Evolutionary conservation across 2,113 vertebrate genomes (phyloP).

Genomic region (Ginglymostoma cirratum): DNA sequence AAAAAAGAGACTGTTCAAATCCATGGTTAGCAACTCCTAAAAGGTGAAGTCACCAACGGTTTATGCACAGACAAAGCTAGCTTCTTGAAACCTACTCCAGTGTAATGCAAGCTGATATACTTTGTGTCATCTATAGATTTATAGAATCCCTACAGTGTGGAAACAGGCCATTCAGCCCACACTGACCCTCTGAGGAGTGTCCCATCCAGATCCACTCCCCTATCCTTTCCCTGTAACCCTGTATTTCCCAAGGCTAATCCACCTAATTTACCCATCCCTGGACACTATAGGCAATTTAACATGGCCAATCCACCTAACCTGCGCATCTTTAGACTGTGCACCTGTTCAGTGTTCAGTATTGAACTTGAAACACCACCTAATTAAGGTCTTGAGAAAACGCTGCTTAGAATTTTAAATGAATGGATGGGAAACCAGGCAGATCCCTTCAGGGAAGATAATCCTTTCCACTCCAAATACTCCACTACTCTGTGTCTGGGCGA

Average conservation of each 20-base stretch:
- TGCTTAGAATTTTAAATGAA: slow-evolving; percentile 12
- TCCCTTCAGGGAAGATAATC: not conserved
- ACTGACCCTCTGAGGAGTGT: too few species aligned
- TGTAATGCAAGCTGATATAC: not conserved
- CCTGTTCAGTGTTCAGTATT: not conserved
- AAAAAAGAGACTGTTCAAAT: not conserved
- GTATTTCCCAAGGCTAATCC: too few species aligned
- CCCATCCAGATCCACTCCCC: too few species aligned
- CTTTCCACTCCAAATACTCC: not conserved
- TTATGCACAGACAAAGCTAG: not conserved
- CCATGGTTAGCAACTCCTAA: not conserved
- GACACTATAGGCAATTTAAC: too few species aligned
- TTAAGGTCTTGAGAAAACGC: not conserved
- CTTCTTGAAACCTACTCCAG: not conserved
- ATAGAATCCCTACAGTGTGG: too few species aligned
- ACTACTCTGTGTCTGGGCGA: not conserved
- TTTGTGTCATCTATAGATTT: not conserved
- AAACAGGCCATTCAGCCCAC: too few species aligned
- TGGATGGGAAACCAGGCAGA: not conserved
- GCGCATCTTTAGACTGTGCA: not conserved
- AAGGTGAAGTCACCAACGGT: not conserved
- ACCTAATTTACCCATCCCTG: too few species aligned
- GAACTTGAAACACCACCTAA: slow-evolving; percentile 3
- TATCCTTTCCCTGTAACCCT: too few species aligned
- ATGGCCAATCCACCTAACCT: too few species aligned